Conservation (phyloP, 1,140 invertebrate genomes). For the Liolophura sinensis region DNA sequence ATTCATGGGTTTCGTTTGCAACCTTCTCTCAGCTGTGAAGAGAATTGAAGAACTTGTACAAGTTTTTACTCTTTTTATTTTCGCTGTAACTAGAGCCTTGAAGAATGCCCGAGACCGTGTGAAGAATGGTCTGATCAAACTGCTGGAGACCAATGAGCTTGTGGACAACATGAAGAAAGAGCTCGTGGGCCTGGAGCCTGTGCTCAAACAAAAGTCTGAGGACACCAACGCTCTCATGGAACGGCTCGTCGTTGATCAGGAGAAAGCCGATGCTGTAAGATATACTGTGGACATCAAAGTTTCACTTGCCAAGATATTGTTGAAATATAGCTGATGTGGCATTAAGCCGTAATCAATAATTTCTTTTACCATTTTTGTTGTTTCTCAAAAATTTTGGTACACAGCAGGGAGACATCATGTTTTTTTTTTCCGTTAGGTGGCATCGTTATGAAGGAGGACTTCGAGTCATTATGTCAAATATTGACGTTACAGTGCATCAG, state of each 20-base stretch:
- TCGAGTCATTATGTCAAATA: too few relatives aligned
- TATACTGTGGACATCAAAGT: too few relatives aligned
- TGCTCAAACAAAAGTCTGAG: constrained; percentile 57
- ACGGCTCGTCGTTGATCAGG: constrained; percentile 57
- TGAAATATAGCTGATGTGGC: too few relatives aligned
- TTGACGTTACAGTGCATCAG: too few relatives aligned
- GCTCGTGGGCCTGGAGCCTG: constrained; percentile 57
- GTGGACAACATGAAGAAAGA: constrained; percentile 60
- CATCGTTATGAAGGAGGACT: too few relatives aligned
- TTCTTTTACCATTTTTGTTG: too few relatives aligned
- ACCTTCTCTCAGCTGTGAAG: not conserved
- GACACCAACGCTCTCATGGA: constrained; percentile 58
- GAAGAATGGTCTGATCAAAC: constrained; percentile 57
- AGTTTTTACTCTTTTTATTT: not conserved
- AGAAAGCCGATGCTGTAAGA: constrained; percentile 57
- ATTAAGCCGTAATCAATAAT: too few relatives aligned
- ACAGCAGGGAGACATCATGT: too few relatives aligned
- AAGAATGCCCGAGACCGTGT: constrained; percentile 51
- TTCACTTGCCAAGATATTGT: too few relatives aligned
- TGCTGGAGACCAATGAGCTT: constrained; percentile 58
- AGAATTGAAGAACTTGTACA: not conserved
- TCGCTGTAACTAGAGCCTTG: constrained; percentile 41
- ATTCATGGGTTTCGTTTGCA: not conserved
- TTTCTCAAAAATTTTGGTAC: too few relatives aligned
- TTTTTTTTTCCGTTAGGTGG: too few relatives aligned